These are phyloP conservation scores for Autographa pulchrina DNA, from an alignment of 2,888 invertebrate species.

Conservation along the genomic window DNA sequence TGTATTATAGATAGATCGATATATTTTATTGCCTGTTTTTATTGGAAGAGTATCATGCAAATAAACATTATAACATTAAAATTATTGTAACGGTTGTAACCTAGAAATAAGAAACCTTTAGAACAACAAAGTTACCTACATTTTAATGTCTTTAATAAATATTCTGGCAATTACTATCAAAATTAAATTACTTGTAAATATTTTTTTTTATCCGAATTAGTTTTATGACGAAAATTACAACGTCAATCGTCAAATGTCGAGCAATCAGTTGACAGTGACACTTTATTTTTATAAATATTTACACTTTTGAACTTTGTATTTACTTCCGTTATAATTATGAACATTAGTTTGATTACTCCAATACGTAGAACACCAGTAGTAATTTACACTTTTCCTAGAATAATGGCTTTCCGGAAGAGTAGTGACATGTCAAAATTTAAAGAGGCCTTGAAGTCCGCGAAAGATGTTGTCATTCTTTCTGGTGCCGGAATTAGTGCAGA, in stretches of 20 bases:
- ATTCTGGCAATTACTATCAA: too few species aligned
- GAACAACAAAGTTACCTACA: too few species aligned
- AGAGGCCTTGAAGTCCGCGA: constrained; percentile 86
- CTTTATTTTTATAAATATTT: constrained; percentile 27
- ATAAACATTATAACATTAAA: not conserved
- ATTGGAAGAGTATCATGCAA: not conserved
- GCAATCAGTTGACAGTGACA: not conserved
- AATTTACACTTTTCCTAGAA: constrained; percentile 39
- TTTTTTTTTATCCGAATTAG: not conserved
- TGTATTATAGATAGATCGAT: not conserved
- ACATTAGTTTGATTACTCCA: constrained; percentile 47
- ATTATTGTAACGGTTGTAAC: not conserved
- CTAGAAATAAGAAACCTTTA: too few species aligned
- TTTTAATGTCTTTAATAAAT: too few species aligned
- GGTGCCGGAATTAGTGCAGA: constrained; percentile 93
- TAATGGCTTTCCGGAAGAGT: constrained; percentile 62
- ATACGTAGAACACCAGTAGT: constrained; percentile 42
- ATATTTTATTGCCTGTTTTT: not conserved
- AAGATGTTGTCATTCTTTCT: constrained; percentile 89
- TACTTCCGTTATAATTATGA: constrained; percentile 47
- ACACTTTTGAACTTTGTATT: constrained; percentile 24
- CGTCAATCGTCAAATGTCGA: not conserved
- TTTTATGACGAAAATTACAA: not conserved
- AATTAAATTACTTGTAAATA: too few species aligned
- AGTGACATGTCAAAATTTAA: constrained; percentile 81